Evolutionary conservation across 2,113 vertebrate genomes (phyloP).

Genomic region (Eulemur rufifrons): DNA sequence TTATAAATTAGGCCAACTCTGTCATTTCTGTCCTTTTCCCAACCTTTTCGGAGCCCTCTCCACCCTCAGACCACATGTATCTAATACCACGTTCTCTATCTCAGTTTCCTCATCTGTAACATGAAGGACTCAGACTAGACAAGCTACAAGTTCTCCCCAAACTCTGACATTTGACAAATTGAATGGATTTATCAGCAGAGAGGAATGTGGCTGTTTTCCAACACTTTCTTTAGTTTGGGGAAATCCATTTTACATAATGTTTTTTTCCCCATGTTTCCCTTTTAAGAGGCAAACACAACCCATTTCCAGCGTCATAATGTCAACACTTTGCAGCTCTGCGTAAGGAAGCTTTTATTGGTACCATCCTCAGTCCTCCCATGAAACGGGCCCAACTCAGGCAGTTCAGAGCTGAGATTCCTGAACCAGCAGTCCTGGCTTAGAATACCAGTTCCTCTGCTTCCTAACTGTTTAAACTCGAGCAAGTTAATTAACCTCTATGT

Average conservation of each 20-base stretch:
- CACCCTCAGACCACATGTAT: background rate
- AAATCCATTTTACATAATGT: slow-evolving; percentile 12
- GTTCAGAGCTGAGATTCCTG: background rate
- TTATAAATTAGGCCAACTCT: slow-evolving; percentile 4
- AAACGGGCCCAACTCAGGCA: background rate
- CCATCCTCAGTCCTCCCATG: background rate
- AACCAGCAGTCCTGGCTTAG: background rate
- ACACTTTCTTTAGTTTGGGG: slow-evolving; percentile 41
- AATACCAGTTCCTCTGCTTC: background rate
- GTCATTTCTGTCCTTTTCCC: background rate
- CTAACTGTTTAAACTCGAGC: background rate
- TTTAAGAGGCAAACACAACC: slow-evolving; percentile 26
- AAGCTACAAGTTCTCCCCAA: background rate
- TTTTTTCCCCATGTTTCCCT: slow-evolving; percentile 24
- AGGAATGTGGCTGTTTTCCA: slow-evolving; percentile 30
- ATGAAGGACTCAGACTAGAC: slow-evolving; percentile 15
- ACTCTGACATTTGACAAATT: background rate
- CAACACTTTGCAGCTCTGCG: background rate
- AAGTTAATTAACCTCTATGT: background rate
- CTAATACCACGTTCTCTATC: background rate
- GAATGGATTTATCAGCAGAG: slow-evolving; percentile 33
- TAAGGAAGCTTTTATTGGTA: background rate
- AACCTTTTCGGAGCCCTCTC: background rate
- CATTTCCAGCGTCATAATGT: slow-evolving; percentile 3
- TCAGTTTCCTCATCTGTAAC: slow-evolving; percentile 17